These are phyloP conservation scores for Fregata magnificens DNA, from an alignment of 2,113 vertebrate genomes.

Conservation along the genomic window DNA sequence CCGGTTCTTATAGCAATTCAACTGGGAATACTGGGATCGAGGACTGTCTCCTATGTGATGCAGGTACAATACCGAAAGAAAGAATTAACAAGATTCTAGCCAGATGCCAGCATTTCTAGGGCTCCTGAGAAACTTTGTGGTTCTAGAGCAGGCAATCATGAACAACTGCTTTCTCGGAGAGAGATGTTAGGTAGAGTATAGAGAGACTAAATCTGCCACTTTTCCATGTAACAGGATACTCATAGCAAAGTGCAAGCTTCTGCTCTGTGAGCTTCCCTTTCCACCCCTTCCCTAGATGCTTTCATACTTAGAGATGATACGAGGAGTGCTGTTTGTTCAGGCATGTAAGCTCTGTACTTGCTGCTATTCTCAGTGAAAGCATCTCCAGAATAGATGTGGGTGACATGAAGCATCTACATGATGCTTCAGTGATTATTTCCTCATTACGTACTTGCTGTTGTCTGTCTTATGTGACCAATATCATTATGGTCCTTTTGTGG, in stretches of 20 bases:
- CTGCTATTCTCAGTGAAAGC: not conserved
- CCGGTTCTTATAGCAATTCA: slow-evolving; percentile 79
- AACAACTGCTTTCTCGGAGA: not conserved
- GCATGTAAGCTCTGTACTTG: not conserved
- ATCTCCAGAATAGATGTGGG: not conserved
- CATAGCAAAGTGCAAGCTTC: not conserved
- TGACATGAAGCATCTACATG: not conserved
- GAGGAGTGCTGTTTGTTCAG: not conserved
- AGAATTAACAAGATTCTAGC: accelerated
- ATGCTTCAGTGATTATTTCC: not conserved
- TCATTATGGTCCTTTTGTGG: not conserved
- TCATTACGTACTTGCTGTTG: not conserved
- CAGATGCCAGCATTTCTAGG: not conserved
- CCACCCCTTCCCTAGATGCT: not conserved
- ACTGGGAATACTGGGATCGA: slow-evolving; percentile 67
- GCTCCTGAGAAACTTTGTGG: not conserved
- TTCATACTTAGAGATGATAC: not conserved
- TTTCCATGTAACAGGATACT: not conserved
- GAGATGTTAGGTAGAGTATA: not conserved
- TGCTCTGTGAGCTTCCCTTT: not conserved
- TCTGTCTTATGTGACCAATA: not conserved
- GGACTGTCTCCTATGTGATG: slow-evolving; percentile 78
- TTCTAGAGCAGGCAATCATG: not conserved
- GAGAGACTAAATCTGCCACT: not conserved
- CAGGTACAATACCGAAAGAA: slow-evolving; percentile 65